Evolutionary conservation across 2,797 vertebrate species (phyloP), one percentile per base, ranked within the genome.

Genomic region (Clarias laeviceps): DNA sequence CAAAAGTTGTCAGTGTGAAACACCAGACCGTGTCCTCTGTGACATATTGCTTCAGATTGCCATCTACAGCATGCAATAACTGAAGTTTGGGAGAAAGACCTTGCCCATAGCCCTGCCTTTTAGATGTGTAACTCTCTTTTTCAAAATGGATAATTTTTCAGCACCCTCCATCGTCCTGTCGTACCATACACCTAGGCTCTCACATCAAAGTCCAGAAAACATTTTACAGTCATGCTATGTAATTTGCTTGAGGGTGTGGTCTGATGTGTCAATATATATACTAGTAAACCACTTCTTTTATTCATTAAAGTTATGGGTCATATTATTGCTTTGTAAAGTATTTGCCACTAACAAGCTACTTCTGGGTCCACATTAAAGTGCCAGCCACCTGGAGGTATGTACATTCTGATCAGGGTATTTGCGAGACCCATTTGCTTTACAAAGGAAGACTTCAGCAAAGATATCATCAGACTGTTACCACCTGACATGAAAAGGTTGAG

Each of bases 31-130:
- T 54, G 45, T 17, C 54, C n/a, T 74, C 70, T 74, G 50, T 29
- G 15, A 18, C 7, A 34, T n/a, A 20, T 34, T 76, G 24, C 61
- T 77, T 66, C 82, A 84, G 61, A n/a, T 32, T 76, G 54, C 56
- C 17, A 62, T 61, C 56, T 37, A 5, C 18, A 78, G 20, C 6
- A 12, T 12, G 20, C 54, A 57, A 77, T 57, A 56, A 32, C 50
- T 59, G 29, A 59, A 22, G 56, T 59, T 37, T 78, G 8, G 20
- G 54, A 78, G 56, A 78, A 37, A 34, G 56, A 78, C 4, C 29
- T 2, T 34, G 56, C 9, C 56, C 24, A 29, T 24, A 57, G 54
- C 8, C 11, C 11, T 15, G 32, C 57, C 50, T 61, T 61, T 18
- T 32, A 14, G 4, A 4, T 61, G 1, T 24, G 9, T 34, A 24